phyloP scores from a whole-genome alignment of 2,113 vertebrate genomes.

The Zosterops borbonicus region DNA sequence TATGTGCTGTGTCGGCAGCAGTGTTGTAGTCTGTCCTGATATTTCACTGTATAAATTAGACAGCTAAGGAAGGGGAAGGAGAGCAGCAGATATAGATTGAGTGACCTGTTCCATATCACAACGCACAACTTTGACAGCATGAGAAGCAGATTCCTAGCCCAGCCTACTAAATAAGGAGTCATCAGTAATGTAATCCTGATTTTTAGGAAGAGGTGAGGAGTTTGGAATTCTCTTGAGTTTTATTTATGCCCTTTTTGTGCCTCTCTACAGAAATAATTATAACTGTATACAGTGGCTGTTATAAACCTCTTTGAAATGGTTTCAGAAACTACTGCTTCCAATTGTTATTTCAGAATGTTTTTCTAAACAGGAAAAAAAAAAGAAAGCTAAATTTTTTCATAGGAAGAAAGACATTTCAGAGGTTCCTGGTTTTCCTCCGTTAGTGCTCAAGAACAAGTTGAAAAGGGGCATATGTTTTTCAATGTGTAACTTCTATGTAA shows the following conservation, averaged over 20 bases:
- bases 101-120: constrained; percentile 8
- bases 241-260: not conserved
- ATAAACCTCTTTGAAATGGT: not conserved
- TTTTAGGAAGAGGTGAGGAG: not conserved
- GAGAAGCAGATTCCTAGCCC: not conserved
- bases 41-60: constrained; percentile 50
- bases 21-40: constrained; percentile 10
- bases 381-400: not conserved
- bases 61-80: not conserved
- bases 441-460: not conserved
- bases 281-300: not conserved
- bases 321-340: not conserved
- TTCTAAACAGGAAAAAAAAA: not conserved
- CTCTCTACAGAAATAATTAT: not conserved
- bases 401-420: not conserved
- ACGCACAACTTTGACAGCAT: not conserved
- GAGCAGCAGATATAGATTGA: not conserved
- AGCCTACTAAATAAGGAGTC: not conserved
- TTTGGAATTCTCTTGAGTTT: not conserved
- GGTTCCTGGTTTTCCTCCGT: not conserved
- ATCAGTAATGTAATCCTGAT: not conserved
- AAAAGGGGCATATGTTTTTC: not conserved
- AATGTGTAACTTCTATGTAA: not conserved
- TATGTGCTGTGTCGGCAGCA: not conserved
- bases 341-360: not conserved